phyloP scores from a whole-genome alignment of 2,888 invertebrate genomes.

The Oligia latruncula region DNA sequence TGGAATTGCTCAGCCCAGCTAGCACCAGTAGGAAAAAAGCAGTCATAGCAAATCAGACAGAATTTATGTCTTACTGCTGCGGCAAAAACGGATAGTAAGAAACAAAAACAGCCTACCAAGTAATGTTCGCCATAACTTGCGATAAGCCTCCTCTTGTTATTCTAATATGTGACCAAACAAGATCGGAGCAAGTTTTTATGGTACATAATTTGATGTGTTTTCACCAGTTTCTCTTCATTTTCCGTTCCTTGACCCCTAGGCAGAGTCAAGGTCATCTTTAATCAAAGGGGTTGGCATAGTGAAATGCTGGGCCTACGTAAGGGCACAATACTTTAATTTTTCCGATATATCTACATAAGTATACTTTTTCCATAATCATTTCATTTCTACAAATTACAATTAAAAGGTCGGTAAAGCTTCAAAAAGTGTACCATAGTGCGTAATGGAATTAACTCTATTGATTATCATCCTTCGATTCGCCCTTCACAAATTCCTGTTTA shows the following conservation, averaged over 20 bases:
- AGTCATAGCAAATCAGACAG: neutral
- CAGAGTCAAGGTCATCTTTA: slow-evolving; percentile 30
- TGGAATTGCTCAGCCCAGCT: neutral
- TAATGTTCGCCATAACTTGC: slow-evolving; percentile 46
- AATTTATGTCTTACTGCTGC: slow-evolving; percentile 8
- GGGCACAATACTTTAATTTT: neutral
- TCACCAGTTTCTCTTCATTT: slow-evolving; percentile 36
- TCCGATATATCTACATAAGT: neutral
- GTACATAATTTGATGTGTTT: slow-evolving; percentile 32
- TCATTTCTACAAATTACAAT: neutral
- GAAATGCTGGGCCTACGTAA: neutral
- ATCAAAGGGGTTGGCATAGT: slow-evolving; percentile 1
- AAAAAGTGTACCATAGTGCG: neutral
- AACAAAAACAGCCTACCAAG: slow-evolving; percentile 2
- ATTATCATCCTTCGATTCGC: neutral
- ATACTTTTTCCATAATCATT: neutral
- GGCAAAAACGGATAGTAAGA: neutral
- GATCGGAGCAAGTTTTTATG: slow-evolving; percentile 27
- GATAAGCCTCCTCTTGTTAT: slow-evolving; percentile 35
- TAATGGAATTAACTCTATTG: neutral
- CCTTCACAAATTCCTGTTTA: slow-evolving; percentile 19
- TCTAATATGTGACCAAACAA: slow-evolving; percentile 33
- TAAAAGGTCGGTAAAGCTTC: neutral
- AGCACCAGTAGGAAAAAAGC: neutral
- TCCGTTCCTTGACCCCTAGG: slow-evolving; percentile 21